phyloP scores from a whole-genome alignment of 2,888 invertebrate genomes.

The Pediacus dermestoides region DNA sequence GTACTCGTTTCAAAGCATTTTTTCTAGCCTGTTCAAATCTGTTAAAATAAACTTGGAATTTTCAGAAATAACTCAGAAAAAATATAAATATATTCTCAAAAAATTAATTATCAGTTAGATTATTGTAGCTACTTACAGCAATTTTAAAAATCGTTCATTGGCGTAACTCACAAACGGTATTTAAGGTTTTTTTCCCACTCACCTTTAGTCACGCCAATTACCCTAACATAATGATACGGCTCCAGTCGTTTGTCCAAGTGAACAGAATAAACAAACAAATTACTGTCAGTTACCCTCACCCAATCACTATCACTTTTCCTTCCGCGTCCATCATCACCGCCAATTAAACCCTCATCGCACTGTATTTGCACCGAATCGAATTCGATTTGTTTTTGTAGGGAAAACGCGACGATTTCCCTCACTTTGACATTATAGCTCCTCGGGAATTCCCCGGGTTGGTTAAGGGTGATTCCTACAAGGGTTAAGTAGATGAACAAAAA shows the following conservation, averaged over 20 bases:
- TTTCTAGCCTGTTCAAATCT: too few relatives aligned
- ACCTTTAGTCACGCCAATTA: slow-evolving; percentile 25
- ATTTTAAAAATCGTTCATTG: too few relatives aligned
- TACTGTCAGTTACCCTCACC: slow-evolving; percentile 23
- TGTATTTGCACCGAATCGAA: slow-evolving; percentile 17
- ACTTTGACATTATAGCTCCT: slow-evolving; percentile 26
- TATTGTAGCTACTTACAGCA: too few relatives aligned
- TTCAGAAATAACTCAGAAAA: too few relatives aligned
- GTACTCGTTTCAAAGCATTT: too few relatives aligned
- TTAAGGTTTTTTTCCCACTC: too few relatives aligned
- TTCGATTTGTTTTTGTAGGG: slow-evolving; percentile 31
- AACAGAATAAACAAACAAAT: slow-evolving; percentile 24
- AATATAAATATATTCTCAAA: too few relatives aligned
- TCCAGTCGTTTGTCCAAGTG: slow-evolving; percentile 25
- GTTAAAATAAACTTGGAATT: too few relatives aligned
- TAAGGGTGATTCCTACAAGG: not conserved
- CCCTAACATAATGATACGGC: slow-evolving; percentile 29
- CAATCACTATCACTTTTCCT: slow-evolving; percentile 16
- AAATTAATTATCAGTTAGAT: too few relatives aligned
- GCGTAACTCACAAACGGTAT: too few relatives aligned
- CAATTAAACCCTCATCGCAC: slow-evolving; percentile 6
- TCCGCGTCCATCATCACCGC: slow-evolving; percentile 1
- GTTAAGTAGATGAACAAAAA: not conserved
- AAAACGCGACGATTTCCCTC: slow-evolving; percentile 34
- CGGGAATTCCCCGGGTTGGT: not conserved